These are phyloP conservation scores for Ichneumon xanthorius DNA, from an alignment of 2,888 invertebrate genomes.

Conservation along the genomic window DNA sequence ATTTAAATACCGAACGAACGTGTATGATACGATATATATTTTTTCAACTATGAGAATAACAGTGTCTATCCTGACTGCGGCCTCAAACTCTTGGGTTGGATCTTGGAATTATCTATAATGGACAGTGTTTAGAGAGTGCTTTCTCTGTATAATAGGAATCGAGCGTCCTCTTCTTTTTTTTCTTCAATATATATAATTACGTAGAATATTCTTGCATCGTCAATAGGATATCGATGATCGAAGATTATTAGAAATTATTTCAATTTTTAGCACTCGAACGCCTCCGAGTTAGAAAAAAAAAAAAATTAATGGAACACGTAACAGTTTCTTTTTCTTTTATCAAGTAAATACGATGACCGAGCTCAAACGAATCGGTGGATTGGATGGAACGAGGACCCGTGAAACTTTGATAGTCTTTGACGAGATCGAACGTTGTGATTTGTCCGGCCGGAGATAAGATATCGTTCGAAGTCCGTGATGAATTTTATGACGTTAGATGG, in stretches of 20 bases:
- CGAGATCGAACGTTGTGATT: constrained; percentile 27
- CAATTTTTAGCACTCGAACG: neutral
- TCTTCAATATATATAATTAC: constrained; percentile 26
- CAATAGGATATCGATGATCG: constrained; percentile 37
- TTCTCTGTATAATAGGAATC: constrained; percentile 65
- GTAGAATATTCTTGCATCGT: constrained; percentile 48
- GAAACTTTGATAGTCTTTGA: constrained; percentile 8
- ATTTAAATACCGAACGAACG: constrained; percentile 16
- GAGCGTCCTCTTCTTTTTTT: constrained; percentile 49
- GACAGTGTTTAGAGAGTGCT: constrained; percentile 69
- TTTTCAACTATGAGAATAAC: constrained; percentile 24
- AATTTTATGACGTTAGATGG: neutral
- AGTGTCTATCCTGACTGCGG: constrained; percentile 59
- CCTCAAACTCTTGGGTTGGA: constrained; percentile 66
- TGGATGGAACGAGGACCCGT: neutral
- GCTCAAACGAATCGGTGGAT: neutral
- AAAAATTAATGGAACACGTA: neutral
- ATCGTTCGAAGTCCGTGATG: constrained; percentile 5
- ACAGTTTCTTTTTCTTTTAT: neutral
- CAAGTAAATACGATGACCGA: neutral
- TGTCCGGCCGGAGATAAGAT: constrained; percentile 35
- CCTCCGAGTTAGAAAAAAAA: neutral
- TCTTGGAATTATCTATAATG: constrained; percentile 61
- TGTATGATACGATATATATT: constrained; percentile 20
- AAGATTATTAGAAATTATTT: constrained; percentile 11